Conservation (phyloP, 2,888 invertebrate genomes). For the Crocallis elinguaria region DNA sequence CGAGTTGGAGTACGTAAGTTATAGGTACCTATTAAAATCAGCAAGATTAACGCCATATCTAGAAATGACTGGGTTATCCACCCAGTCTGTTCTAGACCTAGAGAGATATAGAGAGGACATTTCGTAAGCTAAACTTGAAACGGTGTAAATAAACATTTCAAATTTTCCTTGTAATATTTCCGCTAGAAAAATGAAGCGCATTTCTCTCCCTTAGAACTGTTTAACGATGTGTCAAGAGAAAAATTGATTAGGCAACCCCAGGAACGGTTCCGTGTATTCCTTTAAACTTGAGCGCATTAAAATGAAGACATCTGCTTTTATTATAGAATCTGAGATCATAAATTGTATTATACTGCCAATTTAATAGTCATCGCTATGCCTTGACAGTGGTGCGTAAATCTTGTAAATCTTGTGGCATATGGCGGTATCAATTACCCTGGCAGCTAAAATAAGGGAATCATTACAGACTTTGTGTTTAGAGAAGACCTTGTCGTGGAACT, state of each 20-base stretch:
- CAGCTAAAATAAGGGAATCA: background rate
- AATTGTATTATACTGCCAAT: constrained; percentile 19
- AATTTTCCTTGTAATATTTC: background rate
- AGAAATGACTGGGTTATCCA: no score
- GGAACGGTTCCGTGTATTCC: constrained; percentile 8
- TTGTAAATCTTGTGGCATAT: constrained; percentile 2
- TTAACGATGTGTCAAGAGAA: constrained; percentile 6
- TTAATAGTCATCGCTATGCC: constrained; percentile 8
- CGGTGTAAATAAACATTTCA: background rate
- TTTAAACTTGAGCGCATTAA: constrained; percentile 7
- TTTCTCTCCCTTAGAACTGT: background rate
- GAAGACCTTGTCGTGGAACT: no score
- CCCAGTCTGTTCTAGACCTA: no score
- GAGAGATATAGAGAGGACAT: no score
- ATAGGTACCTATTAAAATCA: no score
- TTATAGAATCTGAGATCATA: constrained; percentile 19
- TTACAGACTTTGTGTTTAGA: background rate
- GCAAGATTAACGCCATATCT: no score
- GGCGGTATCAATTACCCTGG: constrained; percentile 16
- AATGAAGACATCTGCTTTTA: constrained; percentile 13
- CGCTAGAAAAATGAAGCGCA: background rate
- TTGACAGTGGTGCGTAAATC: constrained; percentile 4
- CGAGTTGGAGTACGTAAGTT: no score
- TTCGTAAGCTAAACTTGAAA: no score
- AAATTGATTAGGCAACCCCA: constrained; percentile 2